phyloP scores from a whole-genome alignment of 2,888 invertebrate genomes.

The Steinernema scapterisci region DNA sequence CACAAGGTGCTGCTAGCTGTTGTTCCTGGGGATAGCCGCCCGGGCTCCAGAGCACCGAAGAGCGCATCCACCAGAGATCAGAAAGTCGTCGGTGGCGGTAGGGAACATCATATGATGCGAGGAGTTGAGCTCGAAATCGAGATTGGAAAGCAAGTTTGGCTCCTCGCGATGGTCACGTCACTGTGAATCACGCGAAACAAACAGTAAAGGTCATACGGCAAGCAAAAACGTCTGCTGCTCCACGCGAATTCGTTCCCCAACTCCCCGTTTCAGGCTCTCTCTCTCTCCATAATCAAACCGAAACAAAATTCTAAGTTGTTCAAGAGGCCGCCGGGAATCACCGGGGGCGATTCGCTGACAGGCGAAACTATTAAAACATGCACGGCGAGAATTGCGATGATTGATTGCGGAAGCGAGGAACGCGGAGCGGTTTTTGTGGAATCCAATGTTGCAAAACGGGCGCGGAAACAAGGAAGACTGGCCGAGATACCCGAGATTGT shows the following conservation, averaged over 20 bases:
- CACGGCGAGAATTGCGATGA: background rate
- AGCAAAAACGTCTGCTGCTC: background rate
- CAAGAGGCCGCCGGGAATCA: too few species aligned
- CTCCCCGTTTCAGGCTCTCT: background rate
- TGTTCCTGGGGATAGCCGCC: background rate
- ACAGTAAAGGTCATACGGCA: constrained; percentile 15
- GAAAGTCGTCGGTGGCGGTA: background rate
- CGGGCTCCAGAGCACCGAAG: background rate
- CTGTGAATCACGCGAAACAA: constrained; percentile 31
- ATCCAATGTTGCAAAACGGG: constrained; percentile 22
- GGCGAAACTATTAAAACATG: background rate
- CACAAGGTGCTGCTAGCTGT: background rate
- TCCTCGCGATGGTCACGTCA: constrained; percentile 9
- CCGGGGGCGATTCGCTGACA: background rate
- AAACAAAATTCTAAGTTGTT: background rate
- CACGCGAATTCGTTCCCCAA: background rate
- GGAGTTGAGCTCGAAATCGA: constrained; percentile 11
- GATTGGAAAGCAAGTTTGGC: constrained; percentile 25
- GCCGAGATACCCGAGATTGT: background rate
- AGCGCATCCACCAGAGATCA: constrained; percentile 27
- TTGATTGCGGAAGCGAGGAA: background rate
- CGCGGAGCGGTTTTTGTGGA: constrained; percentile 20
- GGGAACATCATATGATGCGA: constrained; percentile 26
- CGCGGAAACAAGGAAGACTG: background rate
- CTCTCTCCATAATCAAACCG: background rate